Evolutionary conservation across 2,113 vertebrate genomes (phyloP), one percentile per base, ranked within the genome.

Genomic region (Trochalopteron elliotii): DNA sequence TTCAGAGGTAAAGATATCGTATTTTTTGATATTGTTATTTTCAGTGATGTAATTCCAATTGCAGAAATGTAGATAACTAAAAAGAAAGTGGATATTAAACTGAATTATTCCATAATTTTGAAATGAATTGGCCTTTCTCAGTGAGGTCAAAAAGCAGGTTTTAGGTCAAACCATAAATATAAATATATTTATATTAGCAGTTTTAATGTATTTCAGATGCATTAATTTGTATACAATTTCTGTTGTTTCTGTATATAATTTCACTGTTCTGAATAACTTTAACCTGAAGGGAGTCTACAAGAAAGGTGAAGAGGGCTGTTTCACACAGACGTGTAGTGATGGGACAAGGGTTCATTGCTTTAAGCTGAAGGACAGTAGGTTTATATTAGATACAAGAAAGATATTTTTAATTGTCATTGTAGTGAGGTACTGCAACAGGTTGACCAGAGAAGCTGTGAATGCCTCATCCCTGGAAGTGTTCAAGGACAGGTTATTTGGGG

Each of bases 251-350:
- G n/a, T n/a, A n/a, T n/a, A n/a, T n/a, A n/a, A n/a, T n/a, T 92
- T 90, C 39, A 55, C 3, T 56, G 6, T 35, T 95, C 28, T 92
- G 61, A 93, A 84, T 42, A 91, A 68, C 39, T 83, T 87, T 80
- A 95, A 82, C 8, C 8, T 60, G 31, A 67, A 53, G 4, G 5
- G 5, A 59, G 3, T 59, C 12, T n/a, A 39, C 19, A 56, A n/a
- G 42, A 81, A 44, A 50, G 12, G 4, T 23, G 31, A 16, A 40
- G n/a, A 86, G 13, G 7, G 13, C 3, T 74, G 61, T 68, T 61
- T 49, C 24, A 33, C 23, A n/a, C 3, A 1, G 4, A 17, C 0
- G 0, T 50, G 19, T n/a, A 44, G 20, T 4, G 10, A 56, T 19
- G 20, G 20, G 4, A 61, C 19, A 39, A 61, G 13, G 8, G 42